Percentiles rank a stretch among this genome's conserved stretches.
Evolutionary conservation across 2,797 vertebrate species (phyloP).

Genomic region (Heterohyrax brucei): DNA sequence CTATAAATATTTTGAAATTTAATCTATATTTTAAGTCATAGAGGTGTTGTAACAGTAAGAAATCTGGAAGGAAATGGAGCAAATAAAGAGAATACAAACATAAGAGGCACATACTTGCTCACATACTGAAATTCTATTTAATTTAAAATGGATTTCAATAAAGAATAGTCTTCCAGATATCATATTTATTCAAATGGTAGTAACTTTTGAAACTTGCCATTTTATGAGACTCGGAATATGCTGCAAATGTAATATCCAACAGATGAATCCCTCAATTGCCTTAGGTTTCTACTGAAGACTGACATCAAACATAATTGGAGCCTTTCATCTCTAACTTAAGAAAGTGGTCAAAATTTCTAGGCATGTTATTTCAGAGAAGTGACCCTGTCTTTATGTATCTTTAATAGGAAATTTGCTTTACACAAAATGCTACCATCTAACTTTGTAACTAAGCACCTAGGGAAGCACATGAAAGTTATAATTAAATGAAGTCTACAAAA

Average conservation of each 20-base stretch:
- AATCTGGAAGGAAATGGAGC: not conserved
- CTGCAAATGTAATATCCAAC: not conserved
- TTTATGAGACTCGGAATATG: not conserved
- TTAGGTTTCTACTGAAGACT: conserved; percentile 58
- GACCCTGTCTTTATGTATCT: conserved; percentile 47
- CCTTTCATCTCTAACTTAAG: conserved; percentile 77
- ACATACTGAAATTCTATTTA: not conserved
- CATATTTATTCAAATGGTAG: conserved; percentile 21
- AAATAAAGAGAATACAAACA: not conserved
- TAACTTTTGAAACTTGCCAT: not conserved
- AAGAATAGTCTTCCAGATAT: not conserved
- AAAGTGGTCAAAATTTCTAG: conserved; percentile 71
- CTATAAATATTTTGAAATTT: not conserved
- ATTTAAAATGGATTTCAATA: conserved; percentile 19
- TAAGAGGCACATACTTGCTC: not conserved
- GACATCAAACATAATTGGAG: conserved; percentile 74
- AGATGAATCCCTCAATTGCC: conserved; percentile 5
- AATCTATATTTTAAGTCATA: not conserved
- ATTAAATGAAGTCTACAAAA: not conserved
- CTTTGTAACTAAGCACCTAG: not conserved
- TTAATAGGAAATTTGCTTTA: conserved; percentile 48
- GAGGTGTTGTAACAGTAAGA: not conserved
- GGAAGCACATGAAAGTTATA: not conserved
- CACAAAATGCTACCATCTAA: not conserved
- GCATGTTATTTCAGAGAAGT: conserved; percentile 5